Evolutionary conservation across 2,888 invertebrate species (phyloP).

Genomic region (Latheticus oryzae): DNA sequence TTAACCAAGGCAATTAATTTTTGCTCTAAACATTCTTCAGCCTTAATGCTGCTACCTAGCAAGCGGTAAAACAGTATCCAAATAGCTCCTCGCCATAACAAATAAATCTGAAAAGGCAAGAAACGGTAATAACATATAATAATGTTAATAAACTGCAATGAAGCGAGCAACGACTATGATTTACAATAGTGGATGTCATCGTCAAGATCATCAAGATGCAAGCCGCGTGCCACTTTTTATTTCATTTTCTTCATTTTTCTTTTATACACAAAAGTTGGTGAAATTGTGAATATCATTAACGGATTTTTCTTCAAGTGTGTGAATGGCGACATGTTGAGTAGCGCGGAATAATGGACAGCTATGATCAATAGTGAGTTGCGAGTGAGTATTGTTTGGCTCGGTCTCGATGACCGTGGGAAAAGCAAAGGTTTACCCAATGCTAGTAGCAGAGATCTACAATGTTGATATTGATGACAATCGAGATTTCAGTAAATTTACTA

Average conservation of each 20-base stretch:
- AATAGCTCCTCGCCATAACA: constrained; percentile 12
- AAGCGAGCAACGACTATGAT: constrained; percentile 45
- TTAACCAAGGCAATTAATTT: too few relatives aligned
- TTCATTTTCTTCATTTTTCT: constrained; percentile 6
- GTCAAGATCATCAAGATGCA: constrained; percentile 49
- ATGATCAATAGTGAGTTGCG: constrained; percentile 63
- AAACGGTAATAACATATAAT: constrained; percentile 46
- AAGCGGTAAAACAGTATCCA: constrained; percentile 5
- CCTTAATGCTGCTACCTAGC: too few relatives aligned
- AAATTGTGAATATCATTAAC: too few relatives aligned
- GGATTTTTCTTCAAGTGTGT: constrained; percentile 46
- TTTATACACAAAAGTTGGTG: too few relatives aligned
- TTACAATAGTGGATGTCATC: constrained; percentile 50
- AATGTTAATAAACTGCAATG: constrained; percentile 47
- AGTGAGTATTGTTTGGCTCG: constrained; percentile 61
- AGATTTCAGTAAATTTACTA: constrained; percentile 47
- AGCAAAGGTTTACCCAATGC: constrained; percentile 56
- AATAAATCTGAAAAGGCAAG: constrained; percentile 33
- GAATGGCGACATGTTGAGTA: constrained; percentile 57
- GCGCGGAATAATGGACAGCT: constrained; percentile 60
- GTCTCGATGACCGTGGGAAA: constrained; percentile 62
- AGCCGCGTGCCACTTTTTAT: constrained; percentile 49
- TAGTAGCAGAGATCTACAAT: constrained; percentile 46
- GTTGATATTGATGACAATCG: constrained; percentile 51
- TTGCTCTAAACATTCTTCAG: too few relatives aligned